Evolutionary conservation across 2,113 vertebrate species (phyloP).

Genomic region (Rissa tridactyla): DNA sequence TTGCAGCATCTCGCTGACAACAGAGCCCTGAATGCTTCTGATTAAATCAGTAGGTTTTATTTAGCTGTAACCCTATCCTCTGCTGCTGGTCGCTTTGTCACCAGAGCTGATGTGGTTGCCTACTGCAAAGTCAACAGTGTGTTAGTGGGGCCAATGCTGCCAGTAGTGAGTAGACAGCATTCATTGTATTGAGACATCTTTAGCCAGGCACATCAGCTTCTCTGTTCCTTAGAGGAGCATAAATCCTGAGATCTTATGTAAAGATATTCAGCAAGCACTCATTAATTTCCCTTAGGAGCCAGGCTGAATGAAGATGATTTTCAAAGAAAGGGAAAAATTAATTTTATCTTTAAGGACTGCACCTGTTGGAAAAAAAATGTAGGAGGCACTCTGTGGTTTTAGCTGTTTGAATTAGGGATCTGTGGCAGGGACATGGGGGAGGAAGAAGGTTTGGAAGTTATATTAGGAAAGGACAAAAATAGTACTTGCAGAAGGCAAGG

Average conservation of each 20-base stretch:
- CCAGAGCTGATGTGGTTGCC: background rate
- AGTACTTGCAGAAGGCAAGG: background rate
- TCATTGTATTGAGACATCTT: background rate
- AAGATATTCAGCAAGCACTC: slow-evolving; percentile 26
- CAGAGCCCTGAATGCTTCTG: background rate
- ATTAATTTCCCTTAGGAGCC: slow-evolving; percentile 54
- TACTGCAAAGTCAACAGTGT: background rate
- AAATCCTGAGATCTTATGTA: slow-evolving; percentile 51
- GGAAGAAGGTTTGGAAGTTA: slow-evolving; percentile 13
- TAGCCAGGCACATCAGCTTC: background rate
- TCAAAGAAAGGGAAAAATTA: slow-evolving; percentile 29
- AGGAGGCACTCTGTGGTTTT: background rate
- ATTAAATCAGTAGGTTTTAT: background rate
- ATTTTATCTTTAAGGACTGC: slow-evolving; percentile 14
- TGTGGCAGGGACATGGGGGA: background rate
- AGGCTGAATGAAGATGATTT: slow-evolving; percentile 33
- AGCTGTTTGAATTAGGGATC: background rate
- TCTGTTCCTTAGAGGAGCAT: background rate
- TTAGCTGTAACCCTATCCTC: background rate
- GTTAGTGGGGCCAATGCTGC: background rate
- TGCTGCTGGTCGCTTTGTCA: background rate
- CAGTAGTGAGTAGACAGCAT: background rate
- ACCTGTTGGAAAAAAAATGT: background rate
- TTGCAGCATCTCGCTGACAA: accelerated
- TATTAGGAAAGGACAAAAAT: slow-evolving; percentile 27